Evolutionary conservation across 2,113 vertebrate genomes (phyloP).

Genomic region (Mesocricetus auratus): DNA sequence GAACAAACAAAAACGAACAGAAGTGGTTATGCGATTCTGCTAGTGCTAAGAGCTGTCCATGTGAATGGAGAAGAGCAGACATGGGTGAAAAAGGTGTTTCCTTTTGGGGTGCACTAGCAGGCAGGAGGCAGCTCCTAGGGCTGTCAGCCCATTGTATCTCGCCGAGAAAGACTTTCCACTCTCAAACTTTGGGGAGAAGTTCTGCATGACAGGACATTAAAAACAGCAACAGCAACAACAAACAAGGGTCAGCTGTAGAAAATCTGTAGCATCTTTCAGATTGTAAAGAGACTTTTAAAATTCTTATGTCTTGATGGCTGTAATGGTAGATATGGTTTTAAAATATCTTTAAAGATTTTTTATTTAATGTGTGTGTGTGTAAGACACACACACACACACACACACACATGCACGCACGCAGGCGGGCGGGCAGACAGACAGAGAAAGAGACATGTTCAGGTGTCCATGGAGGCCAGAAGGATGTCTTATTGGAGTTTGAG

Average conservation of each 20-base stretch:
- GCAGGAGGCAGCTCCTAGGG: background rate
- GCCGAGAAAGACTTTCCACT: background rate
- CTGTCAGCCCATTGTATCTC: background rate
- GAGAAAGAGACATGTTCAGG: background rate
- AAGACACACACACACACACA: no score
- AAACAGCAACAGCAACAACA: background rate
- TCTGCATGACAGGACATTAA: background rate
- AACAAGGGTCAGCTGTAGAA: background rate
- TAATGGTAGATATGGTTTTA: background rate
- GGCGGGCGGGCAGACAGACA: no score
- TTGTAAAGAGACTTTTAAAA: background rate
- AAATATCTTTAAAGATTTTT: background rate
- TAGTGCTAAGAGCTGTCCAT: conserved; percentile 33
- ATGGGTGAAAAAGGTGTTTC: background rate
- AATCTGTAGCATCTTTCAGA: background rate
- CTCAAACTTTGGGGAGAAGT: background rate
- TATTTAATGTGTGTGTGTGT: background rate
- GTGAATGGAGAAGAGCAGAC: background rate
- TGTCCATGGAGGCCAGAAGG: background rate
- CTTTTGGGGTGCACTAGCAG: background rate
- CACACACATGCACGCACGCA: no score
- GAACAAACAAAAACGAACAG: conserved; percentile 59
- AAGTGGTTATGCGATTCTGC: conserved; percentile 64
- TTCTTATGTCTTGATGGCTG: background rate
- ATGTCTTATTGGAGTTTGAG: background rate